phyloP scores from a whole-genome alignment of 2,113 vertebrate genomes.

The Calonectris borealis region DNA sequence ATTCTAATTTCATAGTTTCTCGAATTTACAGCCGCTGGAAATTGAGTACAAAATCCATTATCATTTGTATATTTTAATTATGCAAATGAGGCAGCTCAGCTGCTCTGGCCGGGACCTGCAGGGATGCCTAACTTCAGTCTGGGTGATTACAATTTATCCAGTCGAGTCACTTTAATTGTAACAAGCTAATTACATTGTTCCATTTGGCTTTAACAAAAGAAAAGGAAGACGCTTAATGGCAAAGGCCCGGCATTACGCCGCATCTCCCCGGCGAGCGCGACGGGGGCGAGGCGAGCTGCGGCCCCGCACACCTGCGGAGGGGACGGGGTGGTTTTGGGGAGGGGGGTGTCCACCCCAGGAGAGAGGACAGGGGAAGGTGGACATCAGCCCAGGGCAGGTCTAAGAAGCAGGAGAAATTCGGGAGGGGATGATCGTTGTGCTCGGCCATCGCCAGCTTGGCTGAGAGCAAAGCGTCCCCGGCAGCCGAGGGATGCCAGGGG shows the following conservation, averaged over 20 bases:
- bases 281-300: neutral
- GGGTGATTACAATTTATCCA: slow-evolving; percentile 99
- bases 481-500: neutral
- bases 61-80: slow-evolving; percentile 99
- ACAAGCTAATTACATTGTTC: slow-evolving; percentile 99
- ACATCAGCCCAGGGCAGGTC: neutral
- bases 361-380: neutral
- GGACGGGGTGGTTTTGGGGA: accelerated
- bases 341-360: neutral
- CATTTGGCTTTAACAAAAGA: slow-evolving; percentile 99
- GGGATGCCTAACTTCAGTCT: slow-evolving; percentile 98
- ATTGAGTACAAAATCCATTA: slow-evolving; percentile 99
- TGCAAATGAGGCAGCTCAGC: slow-evolving; percentile 99
- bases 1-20: slow-evolving; percentile 99
- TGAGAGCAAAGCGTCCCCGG: accelerated
- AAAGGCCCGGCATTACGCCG: neutral
- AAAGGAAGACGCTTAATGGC: slow-evolving; percentile 84
- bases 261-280: neutral
- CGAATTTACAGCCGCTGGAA: slow-evolving; percentile 99
- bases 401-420: accelerated
- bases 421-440: neutral
- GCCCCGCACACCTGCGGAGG: neutral
- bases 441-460: accelerated
- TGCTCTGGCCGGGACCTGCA: slow-evolving; percentile 95
- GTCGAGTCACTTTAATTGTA: slow-evolving; percentile 99